Percentiles rank a stretch among this genome's conserved stretches.
Evolutionary conservation across 2,113 vertebrate genomes (phyloP).

Genomic region (Zosterops borbonicus): DNA sequence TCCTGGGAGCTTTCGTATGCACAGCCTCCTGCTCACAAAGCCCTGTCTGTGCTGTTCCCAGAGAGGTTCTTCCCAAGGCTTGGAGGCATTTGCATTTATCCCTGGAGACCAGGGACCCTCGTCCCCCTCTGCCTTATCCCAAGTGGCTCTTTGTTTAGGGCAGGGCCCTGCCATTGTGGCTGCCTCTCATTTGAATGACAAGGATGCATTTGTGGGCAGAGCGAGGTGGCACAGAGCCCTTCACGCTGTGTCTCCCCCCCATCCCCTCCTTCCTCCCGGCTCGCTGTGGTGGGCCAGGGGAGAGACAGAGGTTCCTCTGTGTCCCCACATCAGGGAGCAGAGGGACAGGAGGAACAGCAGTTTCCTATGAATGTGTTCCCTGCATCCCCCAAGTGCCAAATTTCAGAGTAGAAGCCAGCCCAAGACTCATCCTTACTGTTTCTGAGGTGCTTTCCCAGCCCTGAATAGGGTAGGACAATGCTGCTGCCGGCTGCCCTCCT

Average conservation of each 20-base stretch:
- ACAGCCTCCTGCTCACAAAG: conserved; percentile 17
- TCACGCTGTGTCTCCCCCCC: neutral
- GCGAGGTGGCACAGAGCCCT: neutral
- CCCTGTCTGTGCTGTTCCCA: neutral
- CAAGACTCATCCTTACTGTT: neutral
- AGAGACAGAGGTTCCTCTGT: conserved; percentile 24
- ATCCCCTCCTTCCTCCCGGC: neutral
- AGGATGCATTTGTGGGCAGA: neutral
- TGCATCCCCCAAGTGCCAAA: neutral
- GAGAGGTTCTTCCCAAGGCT: neutral
- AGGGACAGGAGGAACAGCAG: neutral
- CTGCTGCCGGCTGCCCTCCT: neutral
- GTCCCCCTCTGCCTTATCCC: neutral
- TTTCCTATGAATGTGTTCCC: neutral
- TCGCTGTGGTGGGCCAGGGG: neutral
- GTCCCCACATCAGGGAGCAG: neutral
- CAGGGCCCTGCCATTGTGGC: conserved; percentile 6
- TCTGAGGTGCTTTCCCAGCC: neutral
- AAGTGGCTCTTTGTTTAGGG: conserved; percentile 12
- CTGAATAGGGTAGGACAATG: neutral
- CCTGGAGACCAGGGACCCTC: neutral
- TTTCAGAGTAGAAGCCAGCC: neutral
- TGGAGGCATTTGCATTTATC: conserved; percentile 53
- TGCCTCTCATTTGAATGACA: conserved; percentile 44
- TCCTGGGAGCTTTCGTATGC: neutral